These are phyloP conservation scores for Ochropleura plecta DNA, from an alignment of 2,888 invertebrate genomes.

Conservation along the genomic window DNA sequence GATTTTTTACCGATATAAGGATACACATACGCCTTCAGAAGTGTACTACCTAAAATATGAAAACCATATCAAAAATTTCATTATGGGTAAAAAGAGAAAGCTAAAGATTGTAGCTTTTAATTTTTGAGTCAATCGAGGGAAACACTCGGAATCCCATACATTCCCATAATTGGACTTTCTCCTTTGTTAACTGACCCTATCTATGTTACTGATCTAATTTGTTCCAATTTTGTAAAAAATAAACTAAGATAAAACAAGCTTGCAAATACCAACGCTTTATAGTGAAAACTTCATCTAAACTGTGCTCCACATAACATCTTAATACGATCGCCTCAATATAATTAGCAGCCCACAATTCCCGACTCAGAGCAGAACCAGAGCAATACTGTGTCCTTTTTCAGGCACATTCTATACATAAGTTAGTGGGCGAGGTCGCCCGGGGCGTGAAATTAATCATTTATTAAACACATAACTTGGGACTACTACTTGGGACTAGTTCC, in stretches of 20 bases:
- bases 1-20: neutral
- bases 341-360: conserved; percentile 20
- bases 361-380: conserved; percentile 21
- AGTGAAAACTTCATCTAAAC: neutral
- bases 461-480: conserved; percentile 66
- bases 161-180: neutral
- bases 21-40: neutral
- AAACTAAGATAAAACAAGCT: neutral
- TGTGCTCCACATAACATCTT: neutral
- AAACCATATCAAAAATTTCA: neutral
- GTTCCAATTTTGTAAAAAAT: neutral
- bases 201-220: neutral
- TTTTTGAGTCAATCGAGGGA: neutral
- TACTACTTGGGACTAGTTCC: conserved; percentile 58
- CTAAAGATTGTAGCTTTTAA: neutral
- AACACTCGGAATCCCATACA: no score
- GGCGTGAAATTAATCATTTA: conserved; percentile 72
- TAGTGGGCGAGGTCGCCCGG: conserved; percentile 52
- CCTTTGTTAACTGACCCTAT: neutral
- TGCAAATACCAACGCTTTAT: neutral
- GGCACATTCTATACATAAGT: conserved; percentile 58
- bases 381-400: conserved; percentile 52
- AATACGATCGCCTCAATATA: conserved; percentile 10
- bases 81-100: neutral
- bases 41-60: neutral